Percentiles rank a stretch among this genome's conserved stretches.
These are phyloP conservation scores for Proterorhinus semilunaris DNA, from an alignment of 2,113 vertebrate species.

Conservation along the genomic window DNA sequence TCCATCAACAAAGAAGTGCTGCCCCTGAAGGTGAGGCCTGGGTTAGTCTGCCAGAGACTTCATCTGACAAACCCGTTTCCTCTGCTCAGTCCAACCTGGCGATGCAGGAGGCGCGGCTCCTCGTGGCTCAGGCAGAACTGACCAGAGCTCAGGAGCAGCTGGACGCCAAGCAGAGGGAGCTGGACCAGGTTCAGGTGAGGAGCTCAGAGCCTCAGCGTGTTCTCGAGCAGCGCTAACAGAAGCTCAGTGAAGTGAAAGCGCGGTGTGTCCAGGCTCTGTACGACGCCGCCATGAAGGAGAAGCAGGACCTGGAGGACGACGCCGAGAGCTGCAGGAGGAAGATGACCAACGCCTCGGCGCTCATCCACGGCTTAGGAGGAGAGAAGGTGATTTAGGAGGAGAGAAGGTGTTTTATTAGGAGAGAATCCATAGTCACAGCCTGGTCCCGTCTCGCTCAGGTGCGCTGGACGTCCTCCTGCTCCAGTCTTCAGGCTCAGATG, in stretches of 20 bases:
- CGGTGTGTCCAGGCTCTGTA: slow-evolving; percentile 70
- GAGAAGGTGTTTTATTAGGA: too few relatives aligned
- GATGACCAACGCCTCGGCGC: slow-evolving; percentile 81
- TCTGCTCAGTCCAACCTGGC: slow-evolving; percentile 78
- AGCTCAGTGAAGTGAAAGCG: too few relatives aligned
- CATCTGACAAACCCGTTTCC: neutral
- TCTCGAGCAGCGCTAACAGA: too few relatives aligned
- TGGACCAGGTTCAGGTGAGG: slow-evolving; percentile 77
- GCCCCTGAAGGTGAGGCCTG: slow-evolving; percentile 80
- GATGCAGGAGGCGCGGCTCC: slow-evolving; percentile 79
- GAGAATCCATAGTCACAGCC: too few relatives aligned
- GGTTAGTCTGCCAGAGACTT: neutral
- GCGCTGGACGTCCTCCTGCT: slow-evolving; percentile 84
- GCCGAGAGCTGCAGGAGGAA: slow-evolving; percentile 79
- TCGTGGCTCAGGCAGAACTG: slow-evolving; percentile 77
- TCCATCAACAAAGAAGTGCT: slow-evolving; percentile 86
- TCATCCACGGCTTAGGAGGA: slow-evolving; percentile 81
- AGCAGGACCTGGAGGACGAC: slow-evolving; percentile 79
- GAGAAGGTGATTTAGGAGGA: slow-evolving; percentile 75
- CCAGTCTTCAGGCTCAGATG: slow-evolving; percentile 80
- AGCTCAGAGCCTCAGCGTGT: too few relatives aligned
- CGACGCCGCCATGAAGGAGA: slow-evolving; percentile 80
- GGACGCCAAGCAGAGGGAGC: slow-evolving; percentile 79
- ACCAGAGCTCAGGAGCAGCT: slow-evolving; percentile 78
- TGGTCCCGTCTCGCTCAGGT: slow-evolving; percentile 54